Base-by-base conservation (phyloP, 2,888 invertebrate genomes). In the Saturnia japonica region DNA sequence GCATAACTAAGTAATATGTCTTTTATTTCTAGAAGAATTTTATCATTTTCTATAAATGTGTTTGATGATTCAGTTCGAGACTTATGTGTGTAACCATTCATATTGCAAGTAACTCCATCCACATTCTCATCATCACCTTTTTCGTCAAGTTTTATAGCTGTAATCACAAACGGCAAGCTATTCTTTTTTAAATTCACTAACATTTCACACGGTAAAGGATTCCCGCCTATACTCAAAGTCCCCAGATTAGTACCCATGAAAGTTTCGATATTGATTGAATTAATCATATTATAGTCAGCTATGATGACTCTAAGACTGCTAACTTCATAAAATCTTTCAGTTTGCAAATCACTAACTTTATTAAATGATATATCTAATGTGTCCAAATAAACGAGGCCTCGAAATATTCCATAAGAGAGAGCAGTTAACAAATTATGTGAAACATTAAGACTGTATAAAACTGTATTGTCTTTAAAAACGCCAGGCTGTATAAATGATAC, bases 281-380 rank as follows among this genome's bases (percentile, higher is more conserved):
- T 72, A 68, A 91, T 89, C 73, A 78, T 81, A 74, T 91, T 91
- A 73, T 87, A 75, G 76, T 91, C 91, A 1, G 83, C 86, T 73
- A 89, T 84, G 28, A 91, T 75, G 6, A 77, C 73, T 0, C 73
- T 74, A 67, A 91, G 78, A 69, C 81, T 81, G 60, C 74, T 73
- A 0, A 87, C 76, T 76, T 88, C 87, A 72, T 84, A 83, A 74
- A 91, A 88, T 75, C 85, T 80, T 77, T 88, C 88, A 71, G 78
- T 83, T 75, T 87, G 76, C 71, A 91, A 82, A 73, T 82, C 85
- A 60, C 77, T 76, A 1, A 91, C 83, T 19, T 74, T 71, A 75
- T 91, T 91, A 68, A 77, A 88, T 6, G 91, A 91, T 71, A 91
- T 75, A 74, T 91, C 91, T 72, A 91, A 74, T 11, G 78, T 77